Evolutionary conservation across 1,140 invertebrate species (phyloP).

Genomic region (Vanessa atalanta): DNA sequence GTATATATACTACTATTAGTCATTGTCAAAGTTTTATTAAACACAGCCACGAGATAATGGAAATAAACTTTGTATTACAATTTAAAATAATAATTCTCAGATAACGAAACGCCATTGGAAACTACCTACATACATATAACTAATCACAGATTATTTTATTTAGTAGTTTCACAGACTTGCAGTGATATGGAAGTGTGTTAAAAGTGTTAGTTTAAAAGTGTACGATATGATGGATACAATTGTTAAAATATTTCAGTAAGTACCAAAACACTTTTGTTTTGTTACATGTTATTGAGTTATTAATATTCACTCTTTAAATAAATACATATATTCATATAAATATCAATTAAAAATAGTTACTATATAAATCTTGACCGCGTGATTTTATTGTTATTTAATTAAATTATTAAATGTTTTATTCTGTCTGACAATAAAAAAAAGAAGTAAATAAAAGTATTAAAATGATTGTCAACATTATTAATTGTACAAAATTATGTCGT

Average conservation of each 20-base stretch:
- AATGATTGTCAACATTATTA: too few relatives aligned
- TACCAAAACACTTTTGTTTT: slow-evolving; percentile 5
- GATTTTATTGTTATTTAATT: too few relatives aligned
- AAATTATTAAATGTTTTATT: too few relatives aligned
- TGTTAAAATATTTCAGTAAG: slow-evolving; percentile 37
- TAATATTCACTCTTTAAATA: not conserved
- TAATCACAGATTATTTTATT: slow-evolving; percentile 23
- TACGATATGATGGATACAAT: slow-evolving; percentile 23
- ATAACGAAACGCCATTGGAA: not conserved
- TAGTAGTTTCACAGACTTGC: slow-evolving; percentile 26
- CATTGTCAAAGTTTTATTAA: not conserved
- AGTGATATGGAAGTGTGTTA: slow-evolving; percentile 29
- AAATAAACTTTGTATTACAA: not conserved
- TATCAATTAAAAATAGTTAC: too few relatives aligned
- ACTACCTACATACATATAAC: slow-evolving; percentile 4
- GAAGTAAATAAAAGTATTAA: too few relatives aligned
- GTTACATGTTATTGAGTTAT: not conserved
- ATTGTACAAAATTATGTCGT: too few relatives aligned
- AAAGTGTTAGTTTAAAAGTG: slow-evolving; percentile 2
- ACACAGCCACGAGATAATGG: not conserved
- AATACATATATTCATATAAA: too few relatives aligned
- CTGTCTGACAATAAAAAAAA: too few relatives aligned
- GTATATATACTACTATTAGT: too few relatives aligned
- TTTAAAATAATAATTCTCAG: slow-evolving; percentile 8
- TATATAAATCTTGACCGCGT: too few relatives aligned